phyloP scores from a whole-genome alignment of 1,140 invertebrate genomes.

The Drosophila nikananu region DNA sequence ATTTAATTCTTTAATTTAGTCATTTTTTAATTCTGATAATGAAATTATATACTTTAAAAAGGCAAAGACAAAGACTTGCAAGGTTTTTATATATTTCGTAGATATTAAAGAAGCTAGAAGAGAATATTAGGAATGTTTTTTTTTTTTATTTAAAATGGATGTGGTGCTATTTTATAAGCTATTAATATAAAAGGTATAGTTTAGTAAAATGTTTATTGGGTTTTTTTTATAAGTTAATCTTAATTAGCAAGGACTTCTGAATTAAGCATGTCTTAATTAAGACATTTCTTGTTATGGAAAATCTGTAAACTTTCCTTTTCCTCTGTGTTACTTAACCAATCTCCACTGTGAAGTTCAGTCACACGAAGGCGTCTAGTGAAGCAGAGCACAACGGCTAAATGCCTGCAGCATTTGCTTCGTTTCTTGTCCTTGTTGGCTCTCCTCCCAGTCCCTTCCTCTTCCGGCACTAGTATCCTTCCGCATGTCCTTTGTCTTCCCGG shows the following conservation, averaged over 20 bases:
- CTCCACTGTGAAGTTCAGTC: conserved; percentile 28
- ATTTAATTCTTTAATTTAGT: conserved; percentile 21
- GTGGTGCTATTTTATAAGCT: neutral
- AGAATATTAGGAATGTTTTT: neutral
- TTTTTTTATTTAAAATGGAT: too few species aligned
- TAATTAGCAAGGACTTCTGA: neutral
- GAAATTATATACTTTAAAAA: neutral
- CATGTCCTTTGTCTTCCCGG: conserved; percentile 22
- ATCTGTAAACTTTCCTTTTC: neutral
- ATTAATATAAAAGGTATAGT: neutral
- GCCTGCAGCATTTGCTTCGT: conserved; percentile 47
- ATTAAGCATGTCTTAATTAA: neutral
- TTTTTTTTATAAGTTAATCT: neutral
- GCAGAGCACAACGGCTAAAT: conserved; percentile 42
- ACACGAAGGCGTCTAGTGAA: conserved; percentile 35
- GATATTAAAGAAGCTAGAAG: neutral
- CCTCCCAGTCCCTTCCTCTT: neutral
- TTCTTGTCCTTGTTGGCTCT: conserved; percentile 1
- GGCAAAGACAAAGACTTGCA: neutral
- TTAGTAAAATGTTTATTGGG: neutral
- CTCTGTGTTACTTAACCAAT: neutral
- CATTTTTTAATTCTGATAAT: conserved; percentile 1
- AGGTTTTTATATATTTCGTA: neutral
- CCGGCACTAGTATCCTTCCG: neutral
- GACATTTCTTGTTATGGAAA: neutral